phyloP scores from a whole-genome alignment of 2,113 vertebrate species.

The Pomatostomus ruficeps region DNA sequence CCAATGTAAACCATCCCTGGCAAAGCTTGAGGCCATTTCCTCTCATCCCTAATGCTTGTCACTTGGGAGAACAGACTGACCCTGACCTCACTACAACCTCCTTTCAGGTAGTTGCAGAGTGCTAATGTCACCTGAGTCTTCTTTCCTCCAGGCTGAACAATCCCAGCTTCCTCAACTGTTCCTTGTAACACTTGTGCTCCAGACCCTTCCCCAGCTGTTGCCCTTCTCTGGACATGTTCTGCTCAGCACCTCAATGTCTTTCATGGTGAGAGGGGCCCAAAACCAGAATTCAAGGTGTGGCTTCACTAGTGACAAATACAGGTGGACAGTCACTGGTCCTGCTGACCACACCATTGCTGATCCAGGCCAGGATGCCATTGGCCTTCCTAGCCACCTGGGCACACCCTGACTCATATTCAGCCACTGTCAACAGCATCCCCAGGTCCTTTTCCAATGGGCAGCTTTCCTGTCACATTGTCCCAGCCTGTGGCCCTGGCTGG shows the following conservation, averaged over 20 bases:
- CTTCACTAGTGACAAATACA: not conserved
- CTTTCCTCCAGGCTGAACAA: not conserved
- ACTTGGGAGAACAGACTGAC: not conserved
- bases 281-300: accelerated
- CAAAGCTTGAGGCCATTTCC: not conserved
- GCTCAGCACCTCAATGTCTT: not conserved
- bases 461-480: not conserved
- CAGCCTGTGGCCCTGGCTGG: not conserved
- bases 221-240: not conserved
- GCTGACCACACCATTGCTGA: not conserved
- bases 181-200: accelerated
- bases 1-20: not conserved
- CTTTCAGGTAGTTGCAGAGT: not conserved
- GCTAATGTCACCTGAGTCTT: not conserved
- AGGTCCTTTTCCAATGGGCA: not conserved
- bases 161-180: not conserved
- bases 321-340: accelerated
- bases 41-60: accelerated
- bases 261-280: not conserved
- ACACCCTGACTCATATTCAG: not conserved
- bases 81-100: not conserved
- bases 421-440: accelerated
- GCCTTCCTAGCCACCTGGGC: not conserved
- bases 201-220: not conserved
- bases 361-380: not conserved